A percentile compares a stretch with the other conserved stretches of the same genome.
Evolutionary conservation across 2,113 vertebrate genomes (phyloP).

Genomic region (Butastur rufipennis): DNA sequence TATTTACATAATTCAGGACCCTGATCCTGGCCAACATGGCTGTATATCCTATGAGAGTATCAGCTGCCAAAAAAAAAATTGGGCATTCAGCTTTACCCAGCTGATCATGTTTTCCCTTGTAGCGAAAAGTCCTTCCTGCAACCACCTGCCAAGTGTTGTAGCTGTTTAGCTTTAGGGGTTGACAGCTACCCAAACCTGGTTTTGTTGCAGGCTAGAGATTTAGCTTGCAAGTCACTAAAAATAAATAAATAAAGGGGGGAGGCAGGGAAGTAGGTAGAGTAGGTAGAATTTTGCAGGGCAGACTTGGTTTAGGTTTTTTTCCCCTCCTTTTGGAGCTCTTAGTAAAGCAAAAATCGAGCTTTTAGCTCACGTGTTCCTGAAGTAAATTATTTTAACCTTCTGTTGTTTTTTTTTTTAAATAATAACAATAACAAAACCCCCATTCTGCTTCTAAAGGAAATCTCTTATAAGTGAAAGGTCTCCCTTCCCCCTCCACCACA

Average conservation of each 20-base stretch:
- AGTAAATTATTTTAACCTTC: neutral
- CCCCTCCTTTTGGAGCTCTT: neutral
- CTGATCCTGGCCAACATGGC: neutral
- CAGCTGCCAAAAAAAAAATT: neutral
- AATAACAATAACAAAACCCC: neutral
- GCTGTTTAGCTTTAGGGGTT: constrained; percentile 5
- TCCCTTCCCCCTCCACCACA: neutral
- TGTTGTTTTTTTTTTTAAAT: neutral
- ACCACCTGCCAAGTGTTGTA: neutral
- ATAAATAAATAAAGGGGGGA: neutral
- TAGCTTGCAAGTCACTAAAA: neutral
- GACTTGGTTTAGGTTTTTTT: neutral
- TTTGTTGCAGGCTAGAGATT: neutral
- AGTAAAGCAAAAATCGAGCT: neutral
- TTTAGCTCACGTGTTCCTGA: neutral
- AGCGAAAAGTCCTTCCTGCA: neutral
- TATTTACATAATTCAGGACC: neutral
- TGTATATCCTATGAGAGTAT: neutral
- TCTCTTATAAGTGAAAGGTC: neutral
- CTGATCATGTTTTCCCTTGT: neutral
- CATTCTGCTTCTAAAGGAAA: neutral
- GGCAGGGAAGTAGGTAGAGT: too few relatives aligned
- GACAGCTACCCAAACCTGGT: neutral
- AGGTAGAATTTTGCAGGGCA: neutral
- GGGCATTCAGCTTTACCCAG: neutral